A percentile compares a stretch with the other conserved stretches of the same genome.
phyloP scores from a whole-genome alignment of 1,140 invertebrate genomes.

The Rhizoglyphus robini region DNA sequence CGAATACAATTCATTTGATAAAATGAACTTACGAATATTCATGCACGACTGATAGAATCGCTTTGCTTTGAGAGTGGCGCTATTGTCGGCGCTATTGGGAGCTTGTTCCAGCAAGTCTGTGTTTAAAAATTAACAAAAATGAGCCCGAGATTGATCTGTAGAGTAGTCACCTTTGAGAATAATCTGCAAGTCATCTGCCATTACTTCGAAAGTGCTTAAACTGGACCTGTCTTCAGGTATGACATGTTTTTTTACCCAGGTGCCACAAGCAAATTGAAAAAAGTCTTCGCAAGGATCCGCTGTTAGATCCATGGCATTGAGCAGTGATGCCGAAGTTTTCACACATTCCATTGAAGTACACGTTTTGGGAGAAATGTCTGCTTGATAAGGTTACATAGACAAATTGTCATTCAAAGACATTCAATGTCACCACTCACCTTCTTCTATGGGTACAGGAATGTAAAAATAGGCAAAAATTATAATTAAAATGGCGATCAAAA shows the following conservation, averaged over 20 bases:
- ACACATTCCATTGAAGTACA: conserved; percentile 57
- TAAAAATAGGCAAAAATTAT: neutral
- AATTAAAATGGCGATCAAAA: neutral
- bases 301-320: conserved; percentile 64
- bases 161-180: conserved; percentile 50
- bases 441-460: neutral
- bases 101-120: conserved; percentile 34
- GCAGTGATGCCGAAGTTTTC: conserved; percentile 58
- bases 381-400: neutral
- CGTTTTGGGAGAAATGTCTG: conserved; percentile 27
- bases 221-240: conserved; percentile 76
- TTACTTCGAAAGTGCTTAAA: conserved; percentile 73
- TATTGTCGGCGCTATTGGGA: conserved; percentile 28
- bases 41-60: conserved; percentile 68
- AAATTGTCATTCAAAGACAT: neutral
- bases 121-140: neutral
- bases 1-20: too few relatives aligned
- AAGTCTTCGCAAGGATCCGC: conserved; percentile 73
- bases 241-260: conserved; percentile 72
- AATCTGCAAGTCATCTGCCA: conserved; percentile 70
- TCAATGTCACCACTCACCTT: conserved; percentile 3
- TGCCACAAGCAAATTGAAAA: conserved; percentile 75
- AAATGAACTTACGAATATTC: conserved; percentile 39
- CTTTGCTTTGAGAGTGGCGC: conserved; percentile 44
- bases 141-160: neutral